Evolutionary conservation across 2,888 invertebrate species (phyloP).

Genomic region (Chouioia cunea): DNA sequence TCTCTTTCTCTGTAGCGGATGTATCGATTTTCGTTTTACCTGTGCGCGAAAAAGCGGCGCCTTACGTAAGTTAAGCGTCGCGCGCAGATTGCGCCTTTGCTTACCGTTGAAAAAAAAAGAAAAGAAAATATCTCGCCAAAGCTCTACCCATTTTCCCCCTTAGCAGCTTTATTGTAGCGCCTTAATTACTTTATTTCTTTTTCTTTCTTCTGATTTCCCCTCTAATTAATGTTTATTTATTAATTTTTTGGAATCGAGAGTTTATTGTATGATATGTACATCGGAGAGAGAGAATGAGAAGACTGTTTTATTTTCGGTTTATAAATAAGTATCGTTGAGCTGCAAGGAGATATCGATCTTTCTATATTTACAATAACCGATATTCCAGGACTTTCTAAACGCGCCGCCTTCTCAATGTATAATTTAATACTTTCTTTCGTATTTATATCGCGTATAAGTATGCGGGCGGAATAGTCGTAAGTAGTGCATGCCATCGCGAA

Average conservation of each 20-base stretch:
- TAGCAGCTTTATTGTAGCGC: background rate
- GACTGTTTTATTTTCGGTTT: too few species aligned
- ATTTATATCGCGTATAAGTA: too few species aligned
- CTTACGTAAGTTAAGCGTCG: constrained; percentile 17
- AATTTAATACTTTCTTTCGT: too few species aligned
- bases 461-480: too few species aligned
- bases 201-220: constrained; percentile 19
- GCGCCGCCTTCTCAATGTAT: too few species aligned
- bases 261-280: too few species aligned
- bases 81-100: background rate
- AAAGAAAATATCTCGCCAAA: constrained; percentile 10
- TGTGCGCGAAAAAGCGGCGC: constrained; percentile 6
- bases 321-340: too few species aligned
- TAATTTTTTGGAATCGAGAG: too few species aligned
- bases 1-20: background rate
- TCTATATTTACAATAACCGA: too few species aligned
- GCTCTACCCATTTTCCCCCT: background rate
- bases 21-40: constrained; percentile 37
- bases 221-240: background rate
- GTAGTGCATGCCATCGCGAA: background rate
- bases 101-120: background rate
- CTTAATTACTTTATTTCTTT: constrained; percentile 26
- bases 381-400: too few species aligned
- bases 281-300: too few species aligned
- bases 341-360: too few species aligned